Evolutionary conservation across 1,140 invertebrate genomes (phyloP).

Genomic region (Drosophila tristis): DNA sequence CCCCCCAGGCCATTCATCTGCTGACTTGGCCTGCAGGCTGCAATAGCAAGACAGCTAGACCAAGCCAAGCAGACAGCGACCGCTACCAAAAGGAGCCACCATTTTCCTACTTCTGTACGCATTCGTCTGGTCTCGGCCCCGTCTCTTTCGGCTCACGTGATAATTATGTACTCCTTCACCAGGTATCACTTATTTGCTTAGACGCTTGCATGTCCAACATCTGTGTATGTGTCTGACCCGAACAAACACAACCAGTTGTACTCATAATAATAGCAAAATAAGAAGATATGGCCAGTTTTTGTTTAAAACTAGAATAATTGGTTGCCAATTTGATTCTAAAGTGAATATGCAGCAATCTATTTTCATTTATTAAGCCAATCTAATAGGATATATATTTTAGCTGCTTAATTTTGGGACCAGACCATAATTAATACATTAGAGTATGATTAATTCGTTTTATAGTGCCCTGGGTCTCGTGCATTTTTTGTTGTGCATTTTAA

Average conservation of each 20-base stretch:
- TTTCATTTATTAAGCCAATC: not conserved
- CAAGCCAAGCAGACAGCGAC: slow-evolving; percentile 12
- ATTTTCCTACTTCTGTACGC: slow-evolving; percentile 38
- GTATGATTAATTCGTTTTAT: too few species aligned
- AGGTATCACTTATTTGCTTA: too few species aligned
- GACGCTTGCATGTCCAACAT: too few species aligned
- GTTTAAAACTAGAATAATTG: not conserved
- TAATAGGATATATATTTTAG: too few species aligned
- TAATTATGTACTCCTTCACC: not conserved
- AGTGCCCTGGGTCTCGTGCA: too few species aligned
- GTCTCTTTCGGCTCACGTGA: not conserved
- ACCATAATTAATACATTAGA: too few species aligned
- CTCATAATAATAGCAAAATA: too few species aligned
- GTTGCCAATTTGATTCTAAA: not conserved
- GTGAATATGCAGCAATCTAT: too few species aligned
- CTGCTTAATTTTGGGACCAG: too few species aligned
- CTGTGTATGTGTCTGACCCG: too few species aligned
- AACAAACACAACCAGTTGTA: too few species aligned
- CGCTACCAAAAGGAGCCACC: slow-evolving; percentile 50
- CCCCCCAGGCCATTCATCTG: not conserved
- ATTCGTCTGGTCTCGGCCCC: slow-evolving; percentile 29
- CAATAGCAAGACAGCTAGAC: slow-evolving; percentile 15
- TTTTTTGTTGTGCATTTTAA: slow-evolving; percentile 49
- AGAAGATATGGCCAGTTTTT: not conserved
- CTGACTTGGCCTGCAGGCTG: slow-evolving; percentile 17